phyloP scores from a whole-genome alignment of 2,113 vertebrate genomes.

The Calcarius ornatus region DNA sequence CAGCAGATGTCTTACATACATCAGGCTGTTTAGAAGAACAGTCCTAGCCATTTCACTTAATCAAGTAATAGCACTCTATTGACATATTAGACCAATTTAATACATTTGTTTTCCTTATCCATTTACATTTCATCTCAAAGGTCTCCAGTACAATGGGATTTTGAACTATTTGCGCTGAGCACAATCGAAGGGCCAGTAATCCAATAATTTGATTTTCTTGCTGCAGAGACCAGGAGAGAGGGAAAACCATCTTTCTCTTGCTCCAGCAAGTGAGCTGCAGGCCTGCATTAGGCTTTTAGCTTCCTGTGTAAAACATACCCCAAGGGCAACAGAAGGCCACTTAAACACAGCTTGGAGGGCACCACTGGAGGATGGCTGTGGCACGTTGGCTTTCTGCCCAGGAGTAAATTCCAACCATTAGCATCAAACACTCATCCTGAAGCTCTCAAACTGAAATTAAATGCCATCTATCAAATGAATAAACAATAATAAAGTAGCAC shows the following conservation, averaged over 20 bases:
- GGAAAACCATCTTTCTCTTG: neutral
- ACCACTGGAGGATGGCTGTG: neutral
- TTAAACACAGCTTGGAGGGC: conserved; percentile 24
- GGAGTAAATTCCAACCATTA: conserved; percentile 24
- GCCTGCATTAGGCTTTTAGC: neutral
- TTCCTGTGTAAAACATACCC: conserved; percentile 10
- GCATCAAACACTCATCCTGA: conserved; percentile 17
- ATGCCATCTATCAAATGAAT: conserved; percentile 35
- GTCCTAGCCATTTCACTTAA: neutral
- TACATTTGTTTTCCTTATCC: neutral
- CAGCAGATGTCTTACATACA: neutral
- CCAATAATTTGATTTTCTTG: conserved; percentile 35
- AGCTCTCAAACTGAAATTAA: conserved; percentile 43
- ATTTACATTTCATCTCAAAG: neutral
- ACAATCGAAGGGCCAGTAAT: neutral
- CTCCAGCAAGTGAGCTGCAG: neutral
- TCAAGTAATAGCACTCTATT: neutral
- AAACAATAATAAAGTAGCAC: conserved; percentile 43
- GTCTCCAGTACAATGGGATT: neutral
- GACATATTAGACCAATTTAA: neutral
- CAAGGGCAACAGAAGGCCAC: conserved; percentile 34
- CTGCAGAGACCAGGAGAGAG: neutral
- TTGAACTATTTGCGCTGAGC: neutral
- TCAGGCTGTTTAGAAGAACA: neutral
- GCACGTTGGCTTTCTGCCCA: neutral